Percentiles rank a stretch among this genome's conserved stretches.
phyloP scores from a whole-genome alignment of 1,140 invertebrate species.

The Solenopsis fugax region DNA sequence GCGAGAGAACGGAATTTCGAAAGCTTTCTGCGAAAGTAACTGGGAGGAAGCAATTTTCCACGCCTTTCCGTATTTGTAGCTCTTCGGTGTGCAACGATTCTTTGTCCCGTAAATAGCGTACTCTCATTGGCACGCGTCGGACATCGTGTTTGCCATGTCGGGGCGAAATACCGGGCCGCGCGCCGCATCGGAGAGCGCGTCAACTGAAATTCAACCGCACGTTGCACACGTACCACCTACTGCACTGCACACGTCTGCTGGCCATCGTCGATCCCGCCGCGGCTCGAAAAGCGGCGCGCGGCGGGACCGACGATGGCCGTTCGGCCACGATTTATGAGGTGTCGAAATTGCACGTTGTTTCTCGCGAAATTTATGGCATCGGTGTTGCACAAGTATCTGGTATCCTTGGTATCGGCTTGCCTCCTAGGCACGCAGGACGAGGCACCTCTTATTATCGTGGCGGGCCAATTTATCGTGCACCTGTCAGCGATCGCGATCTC shows the following conservation, averaged over 20 bases:
- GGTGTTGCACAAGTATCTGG: conserved; percentile 58
- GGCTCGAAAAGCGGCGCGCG: conserved; percentile 33
- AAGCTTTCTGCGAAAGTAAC: conserved; percentile 55
- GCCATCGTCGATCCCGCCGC: conserved; percentile 17
- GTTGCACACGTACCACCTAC: conserved; percentile 1
- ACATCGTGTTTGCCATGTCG: conserved; percentile 43
- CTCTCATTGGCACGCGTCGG: conserved; percentile 54
- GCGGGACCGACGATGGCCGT: conserved; percentile 19
- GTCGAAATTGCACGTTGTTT: conserved; percentile 80
- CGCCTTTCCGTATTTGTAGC: conserved; percentile 48
- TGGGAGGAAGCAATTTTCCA: conserved; percentile 38
- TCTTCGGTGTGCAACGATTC: conserved; percentile 27
- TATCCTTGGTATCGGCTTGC: conserved; percentile 64
- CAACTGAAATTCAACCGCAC: conserved; percentile 55
- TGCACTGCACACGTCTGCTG: neutral
- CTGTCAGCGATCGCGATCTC: conserved; percentile 77
- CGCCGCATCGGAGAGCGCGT: conserved; percentile 23
- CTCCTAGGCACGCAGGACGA: conserved; percentile 63
- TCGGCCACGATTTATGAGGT: conserved; percentile 76
- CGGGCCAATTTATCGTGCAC: conserved; percentile 75
- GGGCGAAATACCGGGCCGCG: conserved; percentile 3
- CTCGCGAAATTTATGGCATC: conserved; percentile 72
- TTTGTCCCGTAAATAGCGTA: conserved; percentile 41
- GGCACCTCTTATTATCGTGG: conserved; percentile 74
- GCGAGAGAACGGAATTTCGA: conserved; percentile 51